Base-by-base conservation (phyloP, 2,113 vertebrate species). In the Ameiurus melas region DNA sequence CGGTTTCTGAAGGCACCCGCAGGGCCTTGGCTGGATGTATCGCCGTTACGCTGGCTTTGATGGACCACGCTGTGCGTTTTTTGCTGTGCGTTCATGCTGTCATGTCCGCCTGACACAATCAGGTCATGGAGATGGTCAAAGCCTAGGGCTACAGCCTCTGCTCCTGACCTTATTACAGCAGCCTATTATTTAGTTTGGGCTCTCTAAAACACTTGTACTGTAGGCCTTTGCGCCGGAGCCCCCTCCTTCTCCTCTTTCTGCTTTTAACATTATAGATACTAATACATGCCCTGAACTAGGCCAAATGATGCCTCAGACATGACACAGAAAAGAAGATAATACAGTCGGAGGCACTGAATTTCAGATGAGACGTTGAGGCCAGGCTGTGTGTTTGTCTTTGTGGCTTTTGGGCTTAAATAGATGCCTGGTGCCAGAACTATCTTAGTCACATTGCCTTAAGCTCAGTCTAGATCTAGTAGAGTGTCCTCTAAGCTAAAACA, bases 121-220 rank as follows among this genome's bases (percentile, higher is more conserved):
- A 96, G 97, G 96, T 96, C 97, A 97, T 95, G 89, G 95, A 97
- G 95, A 95, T 86, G 91, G 95, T 96, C 96, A 95, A 94, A 94
- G 95, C 96, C 95, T 94, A 94, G 93, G 96, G 97, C 96, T 94
- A 96, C 94, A 95, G 95, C 91, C 93, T 93, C 92, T 93, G 90
- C 95, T 94, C 95, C 94, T 93, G 92, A 94, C 95, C 95, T 97
- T 96, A 95, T 96, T 96, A 96, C 94, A 95, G 95, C 93, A 90
- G 92, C 91, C 91, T 94, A 96, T 96, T 96, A 96, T 97, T 97
- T 95, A 94, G 94, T 93, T 91, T 85, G 91, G 93, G 94, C 93
- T 92, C 91, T 94, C 95, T 93, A 94, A 94, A 94, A 96, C 93
- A 94, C 90, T 91, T 92, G 92, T 55, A 55, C 53, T 55, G 53